phyloP scores from a whole-genome alignment of 2,888 invertebrate genomes.

The Quadroppia sp. region DNA sequence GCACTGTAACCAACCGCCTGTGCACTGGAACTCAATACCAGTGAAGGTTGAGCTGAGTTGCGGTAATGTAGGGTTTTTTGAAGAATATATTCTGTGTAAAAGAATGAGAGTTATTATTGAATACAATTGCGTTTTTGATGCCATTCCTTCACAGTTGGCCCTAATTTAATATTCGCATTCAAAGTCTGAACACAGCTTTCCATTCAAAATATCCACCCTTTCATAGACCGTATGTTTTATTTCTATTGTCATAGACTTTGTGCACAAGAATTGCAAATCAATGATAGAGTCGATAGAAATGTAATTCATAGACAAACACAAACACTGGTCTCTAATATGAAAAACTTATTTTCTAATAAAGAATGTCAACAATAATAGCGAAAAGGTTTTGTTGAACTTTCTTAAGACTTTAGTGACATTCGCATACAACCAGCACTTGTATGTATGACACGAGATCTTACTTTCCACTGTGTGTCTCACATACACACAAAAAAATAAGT shows the following conservation, averaged over 20 bases:
- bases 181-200: background rate
- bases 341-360: slow-evolving; percentile 5
- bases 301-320: background rate
- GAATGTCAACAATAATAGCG: background rate
- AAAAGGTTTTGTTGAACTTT: background rate
- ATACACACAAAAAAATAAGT: background rate
- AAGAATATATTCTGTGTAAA: background rate
- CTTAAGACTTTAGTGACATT: background rate
- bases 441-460: background rate
- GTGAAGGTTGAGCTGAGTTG: background rate
- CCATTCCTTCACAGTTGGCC: background rate
- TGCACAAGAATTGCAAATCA: background rate
- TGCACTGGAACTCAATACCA: background rate
- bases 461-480: background rate
- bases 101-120: background rate
- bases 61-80: slow-evolving; percentile 1
- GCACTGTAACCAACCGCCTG: background rate
- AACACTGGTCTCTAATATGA: background rate
- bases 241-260: background rate
- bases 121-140: background rate
- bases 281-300: background rate
- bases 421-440: background rate
- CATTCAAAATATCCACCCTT: background rate
- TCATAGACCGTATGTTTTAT: background rate
- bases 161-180: background rate